Evolutionary conservation across 2,797 vertebrate species (phyloP).

Genomic region (Thamnophis elegans): DNA sequence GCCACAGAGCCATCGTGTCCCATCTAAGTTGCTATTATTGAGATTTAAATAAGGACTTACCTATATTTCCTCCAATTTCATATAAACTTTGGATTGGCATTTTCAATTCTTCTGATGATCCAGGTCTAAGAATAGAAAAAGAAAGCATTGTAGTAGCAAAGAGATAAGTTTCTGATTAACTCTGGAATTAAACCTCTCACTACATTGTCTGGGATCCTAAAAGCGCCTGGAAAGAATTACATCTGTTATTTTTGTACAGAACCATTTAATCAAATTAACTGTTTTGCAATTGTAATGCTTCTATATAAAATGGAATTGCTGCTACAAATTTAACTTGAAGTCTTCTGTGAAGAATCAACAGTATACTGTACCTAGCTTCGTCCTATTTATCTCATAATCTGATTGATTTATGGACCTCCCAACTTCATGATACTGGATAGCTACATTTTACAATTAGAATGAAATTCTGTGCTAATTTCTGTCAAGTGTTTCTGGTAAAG

Average conservation of each 20-base stretch:
- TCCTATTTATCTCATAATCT: background rate
- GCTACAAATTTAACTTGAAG: background rate
- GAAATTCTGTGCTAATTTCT: background rate
- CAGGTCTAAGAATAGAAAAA: slow-evolving; percentile 56
- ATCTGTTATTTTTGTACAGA: background rate
- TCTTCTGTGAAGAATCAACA: background rate
- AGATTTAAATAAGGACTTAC: slow-evolving; percentile 70
- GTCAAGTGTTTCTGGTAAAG: background rate
- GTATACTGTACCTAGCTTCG: background rate
- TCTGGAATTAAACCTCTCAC: background rate
- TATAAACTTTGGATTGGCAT: slow-evolving; percentile 82
- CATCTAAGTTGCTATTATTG: background rate
- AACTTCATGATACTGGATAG: background rate
- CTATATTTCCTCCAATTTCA: slow-evolving; percentile 96
- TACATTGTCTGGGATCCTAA: background rate
- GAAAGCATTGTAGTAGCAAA: background rate
- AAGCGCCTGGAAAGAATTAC: background rate
- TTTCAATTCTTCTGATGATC: slow-evolving; percentile 67
- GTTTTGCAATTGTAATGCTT: background rate
- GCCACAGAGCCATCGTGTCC: no score
- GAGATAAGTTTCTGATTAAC: background rate
- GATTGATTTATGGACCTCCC: background rate
- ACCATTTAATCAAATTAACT: slow-evolving; percentile 7
- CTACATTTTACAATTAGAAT: background rate
- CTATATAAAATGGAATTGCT: background rate